A percentile compares a stretch with the other conserved stretches of the same genome.
Conservation (phyloP, 2,113 vertebrate species). For the Mystacornis crossleyi region DNA sequence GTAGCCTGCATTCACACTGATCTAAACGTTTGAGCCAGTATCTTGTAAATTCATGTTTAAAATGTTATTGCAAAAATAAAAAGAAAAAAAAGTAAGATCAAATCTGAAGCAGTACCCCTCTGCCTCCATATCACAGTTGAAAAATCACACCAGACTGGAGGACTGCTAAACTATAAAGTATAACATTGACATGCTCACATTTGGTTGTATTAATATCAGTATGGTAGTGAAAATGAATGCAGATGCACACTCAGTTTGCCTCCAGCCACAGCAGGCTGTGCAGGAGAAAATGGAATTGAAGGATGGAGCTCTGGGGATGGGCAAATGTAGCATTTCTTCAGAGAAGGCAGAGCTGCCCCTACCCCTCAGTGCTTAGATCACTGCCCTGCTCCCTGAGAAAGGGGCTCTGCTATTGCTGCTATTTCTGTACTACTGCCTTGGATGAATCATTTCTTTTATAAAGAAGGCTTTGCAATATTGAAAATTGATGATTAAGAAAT, state of each 20-base stretch:
- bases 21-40: background rate
- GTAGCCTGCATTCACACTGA: background rate
- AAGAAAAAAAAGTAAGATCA: background rate
- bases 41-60: background rate
- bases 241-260: background rate
- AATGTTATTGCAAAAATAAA: background rate
- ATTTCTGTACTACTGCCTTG: background rate
- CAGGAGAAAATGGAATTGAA: background rate
- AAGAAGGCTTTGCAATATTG: background rate
- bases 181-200: background rate
- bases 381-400: background rate
- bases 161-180: background rate
- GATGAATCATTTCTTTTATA: background rate
- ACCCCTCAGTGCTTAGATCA: background rate
- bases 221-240: background rate
- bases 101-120: background rate
- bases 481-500: background rate
- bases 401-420: background rate
- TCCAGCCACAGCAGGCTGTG: background rate
- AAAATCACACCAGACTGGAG: background rate
- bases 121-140: background rate
- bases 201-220: background rate
- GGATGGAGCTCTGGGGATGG: background rate
- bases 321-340: background rate
- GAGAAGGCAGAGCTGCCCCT: background rate